These are phyloP conservation scores for Gryon sp. DNA, from an alignment of 1,140 invertebrate genomes.

Conservation along the genomic window DNA sequence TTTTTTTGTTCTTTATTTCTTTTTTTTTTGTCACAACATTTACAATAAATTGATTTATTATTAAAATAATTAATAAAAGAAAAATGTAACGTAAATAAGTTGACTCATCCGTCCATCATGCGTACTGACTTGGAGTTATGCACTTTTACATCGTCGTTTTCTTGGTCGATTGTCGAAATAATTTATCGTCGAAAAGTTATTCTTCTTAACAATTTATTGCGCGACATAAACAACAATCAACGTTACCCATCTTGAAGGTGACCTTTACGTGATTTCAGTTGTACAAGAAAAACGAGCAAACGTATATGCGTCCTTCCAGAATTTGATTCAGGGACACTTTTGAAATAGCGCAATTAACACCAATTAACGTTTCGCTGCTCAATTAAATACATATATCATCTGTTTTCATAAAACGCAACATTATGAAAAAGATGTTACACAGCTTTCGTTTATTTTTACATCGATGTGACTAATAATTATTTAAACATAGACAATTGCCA, in stretches of 20 bases:
- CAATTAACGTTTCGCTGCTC: conserved; percentile 41
- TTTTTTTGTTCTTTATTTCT: too few relatives aligned
- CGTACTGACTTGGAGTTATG: too few relatives aligned
- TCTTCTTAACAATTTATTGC: conserved; percentile 46
- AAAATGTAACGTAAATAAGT: too few relatives aligned
- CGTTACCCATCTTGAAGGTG: conserved; percentile 38
- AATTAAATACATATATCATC: conserved; percentile 10
- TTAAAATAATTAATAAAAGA: neutral
- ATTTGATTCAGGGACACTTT: conserved; percentile 46
- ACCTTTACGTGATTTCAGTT: conserved; percentile 71
- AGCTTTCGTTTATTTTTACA: neutral
- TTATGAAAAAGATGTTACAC: conserved; percentile 51
- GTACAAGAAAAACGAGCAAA: conserved; percentile 37
- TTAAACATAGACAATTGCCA: neutral
- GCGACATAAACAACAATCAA: conserved; percentile 55
- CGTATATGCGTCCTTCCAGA: conserved; percentile 36
- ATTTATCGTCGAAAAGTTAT: conserved; percentile 52
- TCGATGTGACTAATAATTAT: conserved; percentile 11
- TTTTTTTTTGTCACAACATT: neutral
- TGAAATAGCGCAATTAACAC: conserved; percentile 42
- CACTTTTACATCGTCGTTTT: neutral
- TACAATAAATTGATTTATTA: neutral
- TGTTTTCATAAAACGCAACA: conserved; percentile 34
- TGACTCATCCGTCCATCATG: too few relatives aligned
- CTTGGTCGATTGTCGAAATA: conserved; percentile 16